phyloP scores from a whole-genome alignment of 2,113 vertebrate species.

The Alosa alosa region DNA sequence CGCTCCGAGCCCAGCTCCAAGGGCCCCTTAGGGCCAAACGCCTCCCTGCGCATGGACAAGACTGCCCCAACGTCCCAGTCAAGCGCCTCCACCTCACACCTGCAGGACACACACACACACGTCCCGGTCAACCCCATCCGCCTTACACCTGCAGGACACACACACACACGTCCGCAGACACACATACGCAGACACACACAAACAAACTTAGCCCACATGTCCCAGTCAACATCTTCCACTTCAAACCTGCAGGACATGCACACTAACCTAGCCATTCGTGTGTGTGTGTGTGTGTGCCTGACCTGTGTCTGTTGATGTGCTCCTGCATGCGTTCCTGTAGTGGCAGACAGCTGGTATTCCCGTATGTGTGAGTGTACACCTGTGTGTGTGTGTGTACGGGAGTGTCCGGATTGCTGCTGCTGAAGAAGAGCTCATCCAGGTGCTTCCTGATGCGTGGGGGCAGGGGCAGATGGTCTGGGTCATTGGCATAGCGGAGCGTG shows the following conservation, averaged over 20 bases:
- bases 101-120: slow-evolving; percentile 52
- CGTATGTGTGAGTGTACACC: not conserved
- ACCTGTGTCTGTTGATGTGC: slow-evolving; percentile 77
- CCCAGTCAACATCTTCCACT: slow-evolving; percentile 58
- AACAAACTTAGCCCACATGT: slow-evolving; percentile 36
- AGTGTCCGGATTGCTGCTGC: slow-evolving; percentile 31
- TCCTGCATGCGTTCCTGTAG: slow-evolving; percentile 65
- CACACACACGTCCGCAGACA: slow-evolving; percentile 38
- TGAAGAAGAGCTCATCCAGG: slow-evolving; percentile 70
- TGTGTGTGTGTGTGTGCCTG: slow-evolving; percentile 1
- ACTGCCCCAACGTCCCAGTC: slow-evolving; percentile 70
- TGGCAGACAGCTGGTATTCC: slow-evolving; percentile 49
- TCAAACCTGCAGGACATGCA: slow-evolving; percentile 48
- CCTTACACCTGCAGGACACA: slow-evolving; percentile 50
- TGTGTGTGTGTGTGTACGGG: slow-evolving; percentile 47
- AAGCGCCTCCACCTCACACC: slow-evolving; percentile 46
- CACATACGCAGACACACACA: not conserved
- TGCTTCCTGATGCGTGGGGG: slow-evolving; percentile 64
- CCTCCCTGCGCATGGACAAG: slow-evolving; percentile 61
- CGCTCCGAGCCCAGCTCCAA: slow-evolving; percentile 69
- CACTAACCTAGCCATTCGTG: not conserved
- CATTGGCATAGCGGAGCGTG: slow-evolving; percentile 70
- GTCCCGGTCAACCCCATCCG: slow-evolving; percentile 59
- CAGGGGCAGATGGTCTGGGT: slow-evolving; percentile 77
- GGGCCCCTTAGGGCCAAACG: slow-evolving; percentile 72